These are phyloP conservation scores for Scotopteryx bipunctaria DNA, from an alignment of 2,888 invertebrate genomes.

Conservation along the genomic window DNA sequence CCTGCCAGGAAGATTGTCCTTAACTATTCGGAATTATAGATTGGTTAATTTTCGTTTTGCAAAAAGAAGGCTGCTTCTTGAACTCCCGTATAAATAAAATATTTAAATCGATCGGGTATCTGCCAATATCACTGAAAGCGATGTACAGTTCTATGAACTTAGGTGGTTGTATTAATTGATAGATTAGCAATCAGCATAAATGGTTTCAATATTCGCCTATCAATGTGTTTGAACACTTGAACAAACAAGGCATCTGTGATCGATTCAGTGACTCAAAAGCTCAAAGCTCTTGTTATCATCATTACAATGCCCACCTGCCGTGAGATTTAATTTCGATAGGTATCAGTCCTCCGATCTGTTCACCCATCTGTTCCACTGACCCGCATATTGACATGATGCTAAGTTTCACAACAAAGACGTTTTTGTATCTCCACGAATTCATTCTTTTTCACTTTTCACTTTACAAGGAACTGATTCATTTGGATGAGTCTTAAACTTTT, in stretches of 20 bases:
- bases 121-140: slow-evolving; percentile 9
- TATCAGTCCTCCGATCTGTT: slow-evolving; percentile 59
- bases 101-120: not conserved
- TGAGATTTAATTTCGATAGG: slow-evolving; percentile 73
- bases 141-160: no score
- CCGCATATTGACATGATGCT: slow-evolving; percentile 61
- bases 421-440: slow-evolving; percentile 51
- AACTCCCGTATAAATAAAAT: slow-evolving; percentile 7
- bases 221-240: slow-evolving; percentile 22
- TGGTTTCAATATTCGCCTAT: slow-evolving; percentile 3
- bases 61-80: slow-evolving; percentile 1
- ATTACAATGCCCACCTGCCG: slow-evolving; percentile 67
- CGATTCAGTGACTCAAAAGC: slow-evolving; percentile 5
- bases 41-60: slow-evolving; percentile 29
- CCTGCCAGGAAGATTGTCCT: slow-evolving; percentile 60
- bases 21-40: slow-evolving; percentile 42
- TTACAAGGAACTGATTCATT: slow-evolving; percentile 43
- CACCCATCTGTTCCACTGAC: slow-evolving; percentile 67
- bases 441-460: slow-evolving; percentile 45
- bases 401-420: slow-evolving; percentile 55
- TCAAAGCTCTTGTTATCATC: slow-evolving; percentile 37
- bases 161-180: no score
- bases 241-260: no score
- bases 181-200: not conserved
- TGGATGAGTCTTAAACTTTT: slow-evolving; percentile 40